phyloP scores from a whole-genome alignment of 2,113 vertebrate species.

The Phainopepla nitens region DNA sequence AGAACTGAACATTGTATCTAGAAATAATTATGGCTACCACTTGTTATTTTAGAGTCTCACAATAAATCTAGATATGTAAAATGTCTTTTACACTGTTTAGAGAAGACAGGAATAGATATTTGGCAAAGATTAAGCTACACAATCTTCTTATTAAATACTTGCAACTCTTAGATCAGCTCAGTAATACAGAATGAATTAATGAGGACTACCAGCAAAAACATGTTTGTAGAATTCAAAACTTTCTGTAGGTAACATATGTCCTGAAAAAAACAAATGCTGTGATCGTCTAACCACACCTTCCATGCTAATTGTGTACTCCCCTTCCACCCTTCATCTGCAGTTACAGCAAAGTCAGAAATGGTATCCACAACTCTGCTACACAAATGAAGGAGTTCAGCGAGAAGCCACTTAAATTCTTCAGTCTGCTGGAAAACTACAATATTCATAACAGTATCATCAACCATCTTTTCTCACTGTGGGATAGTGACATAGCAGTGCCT shows the following conservation, averaged over 20 bases:
- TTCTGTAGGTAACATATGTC: not conserved
- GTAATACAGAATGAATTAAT: not conserved
- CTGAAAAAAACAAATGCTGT: not conserved
- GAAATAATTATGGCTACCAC: not conserved
- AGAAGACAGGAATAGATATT: not conserved
- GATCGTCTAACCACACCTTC: not conserved
- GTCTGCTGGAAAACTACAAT: not conserved
- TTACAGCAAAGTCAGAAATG: not conserved
- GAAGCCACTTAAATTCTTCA: not conserved
- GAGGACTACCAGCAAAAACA: not conserved
- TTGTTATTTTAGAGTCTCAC: not conserved
- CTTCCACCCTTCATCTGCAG: not conserved
- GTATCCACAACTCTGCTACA: not conserved
- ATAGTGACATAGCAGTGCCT: not conserved
- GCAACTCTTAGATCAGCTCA: not conserved
- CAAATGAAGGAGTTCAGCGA: not conserved
- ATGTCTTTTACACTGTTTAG: not conserved
- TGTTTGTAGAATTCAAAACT: not conserved
- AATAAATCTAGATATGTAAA: not conserved
- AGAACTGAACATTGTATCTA: not conserved
- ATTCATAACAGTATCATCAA: not conserved
- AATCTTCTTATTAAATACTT: not conserved
- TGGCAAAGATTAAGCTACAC: not conserved
- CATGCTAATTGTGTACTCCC: accelerated
- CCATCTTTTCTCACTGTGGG: not conserved